Evolutionary conservation across 2,888 invertebrate genomes (phyloP).

Genomic region (Esperia sulphurella): DNA sequence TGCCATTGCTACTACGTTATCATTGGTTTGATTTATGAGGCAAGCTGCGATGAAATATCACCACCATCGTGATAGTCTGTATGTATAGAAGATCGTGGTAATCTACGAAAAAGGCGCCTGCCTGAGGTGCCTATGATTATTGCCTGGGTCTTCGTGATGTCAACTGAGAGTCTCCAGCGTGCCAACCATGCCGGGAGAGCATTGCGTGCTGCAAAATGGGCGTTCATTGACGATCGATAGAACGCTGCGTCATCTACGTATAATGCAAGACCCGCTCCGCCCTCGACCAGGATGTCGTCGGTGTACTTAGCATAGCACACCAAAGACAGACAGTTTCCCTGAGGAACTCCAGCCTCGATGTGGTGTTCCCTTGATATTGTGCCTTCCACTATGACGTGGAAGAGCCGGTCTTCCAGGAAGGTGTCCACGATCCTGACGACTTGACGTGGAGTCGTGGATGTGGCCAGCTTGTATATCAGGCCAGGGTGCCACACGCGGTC

Average conservation of each 20-base stretch:
- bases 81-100: too few species aligned
- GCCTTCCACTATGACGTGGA: conserved; percentile 17
- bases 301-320: conserved; percentile 16
- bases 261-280: conserved; percentile 12
- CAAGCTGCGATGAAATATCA: too few species aligned
- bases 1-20: too few species aligned
- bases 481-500: conserved; percentile 31
- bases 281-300: conserved; percentile 16
- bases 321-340: conserved; percentile 18
- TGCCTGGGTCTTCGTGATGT: conserved; percentile 5
- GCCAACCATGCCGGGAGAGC: background rate
- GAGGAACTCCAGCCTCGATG: conserved; percentile 20
- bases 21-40: too few species aligned
- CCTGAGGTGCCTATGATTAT: background rate
- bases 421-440: conserved; percentile 13
- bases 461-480: conserved; percentile 23
- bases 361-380: background rate
- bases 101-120: too few species aligned
- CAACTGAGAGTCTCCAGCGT: background rate
- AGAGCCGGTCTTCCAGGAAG: conserved; percentile 13
- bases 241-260: conserved; percentile 16
- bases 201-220: background rate
- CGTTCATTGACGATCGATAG: background rate
- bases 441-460: conserved; percentile 6
- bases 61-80: too few species aligned